Percentiles rank a stretch among this genome's conserved stretches.
These are phyloP conservation scores for Panthera leo DNA, from an alignment of 2,113 vertebrate genomes.

Conservation along the genomic window DNA sequence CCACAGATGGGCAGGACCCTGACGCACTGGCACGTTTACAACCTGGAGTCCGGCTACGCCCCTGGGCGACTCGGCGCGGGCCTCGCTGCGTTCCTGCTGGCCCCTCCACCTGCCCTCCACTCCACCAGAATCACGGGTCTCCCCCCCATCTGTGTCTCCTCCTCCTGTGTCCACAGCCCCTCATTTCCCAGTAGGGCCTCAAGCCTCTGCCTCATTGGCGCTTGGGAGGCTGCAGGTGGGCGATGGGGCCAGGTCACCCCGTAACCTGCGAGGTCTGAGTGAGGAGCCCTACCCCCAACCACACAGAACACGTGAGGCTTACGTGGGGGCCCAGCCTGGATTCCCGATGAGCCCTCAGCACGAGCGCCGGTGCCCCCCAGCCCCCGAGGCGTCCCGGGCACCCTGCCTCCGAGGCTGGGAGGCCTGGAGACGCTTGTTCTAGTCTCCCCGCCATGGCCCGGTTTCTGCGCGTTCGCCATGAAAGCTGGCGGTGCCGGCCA, in stretches of 20 bases:
- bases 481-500: not conserved
- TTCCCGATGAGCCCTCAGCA: too few relatives aligned
- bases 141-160: not conserved
- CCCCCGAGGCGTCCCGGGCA: not conserved
- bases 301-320: fast-evolving
- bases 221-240: not conserved
- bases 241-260: not conserved
- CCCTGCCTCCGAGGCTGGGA: not conserved
- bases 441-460: not conserved
- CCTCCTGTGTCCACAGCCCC: not conserved
- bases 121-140: too few relatives aligned
- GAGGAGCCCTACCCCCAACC: not conserved
- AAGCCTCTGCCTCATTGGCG: fast-evolving
- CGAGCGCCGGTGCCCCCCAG: too few relatives aligned
- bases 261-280: not conserved
- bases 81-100: fast-evolving
- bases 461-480: fast-evolving
- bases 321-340: not conserved
- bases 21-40: not conserved
- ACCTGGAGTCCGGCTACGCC: fast-evolving
- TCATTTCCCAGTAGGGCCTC: not conserved
- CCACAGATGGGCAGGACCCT: not conserved
- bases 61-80: not conserved
- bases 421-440: not conserved
- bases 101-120: fast-evolving